These are phyloP conservation scores for Ichneumoninae sp. DNA, from an alignment of 2,888 invertebrate genomes.

Conservation along the genomic window DNA sequence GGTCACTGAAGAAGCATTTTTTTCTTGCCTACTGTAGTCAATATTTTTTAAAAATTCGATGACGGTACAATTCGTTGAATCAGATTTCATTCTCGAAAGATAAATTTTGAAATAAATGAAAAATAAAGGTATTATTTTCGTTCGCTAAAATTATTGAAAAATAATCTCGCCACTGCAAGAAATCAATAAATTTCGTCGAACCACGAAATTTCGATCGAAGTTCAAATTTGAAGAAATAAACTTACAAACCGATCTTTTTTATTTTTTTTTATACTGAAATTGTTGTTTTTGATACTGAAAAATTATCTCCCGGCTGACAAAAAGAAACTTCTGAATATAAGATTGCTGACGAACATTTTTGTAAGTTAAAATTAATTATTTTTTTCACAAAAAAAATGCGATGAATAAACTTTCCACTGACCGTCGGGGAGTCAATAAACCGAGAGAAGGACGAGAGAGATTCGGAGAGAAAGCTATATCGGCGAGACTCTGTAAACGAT, in stretches of 20 bases:
- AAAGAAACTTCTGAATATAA: neutral
- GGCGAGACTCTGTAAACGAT: constrained; percentile 11
- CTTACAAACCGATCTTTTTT: no score
- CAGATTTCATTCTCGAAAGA: neutral
- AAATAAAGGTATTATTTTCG: no score
- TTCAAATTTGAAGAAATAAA: no score
- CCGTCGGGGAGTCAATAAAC: neutral
- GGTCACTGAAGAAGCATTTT: neutral
- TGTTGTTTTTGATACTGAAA: no score
- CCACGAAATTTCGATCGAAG: no score
- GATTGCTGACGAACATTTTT: neutral
- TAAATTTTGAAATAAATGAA: neutral
- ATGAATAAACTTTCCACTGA: neutral
- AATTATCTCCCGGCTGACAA: no score
- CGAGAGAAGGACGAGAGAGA: neutral
- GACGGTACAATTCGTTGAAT: neutral
- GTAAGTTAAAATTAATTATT: neutral
- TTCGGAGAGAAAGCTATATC: constrained; percentile 2
- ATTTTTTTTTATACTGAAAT: no score
- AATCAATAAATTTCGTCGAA: no score
- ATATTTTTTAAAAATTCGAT: no score
- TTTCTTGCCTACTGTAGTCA: no score
- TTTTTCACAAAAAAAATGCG: neutral
- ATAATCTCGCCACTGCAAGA: neutral
- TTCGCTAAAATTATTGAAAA: neutral